Evolutionary conservation across 2,113 vertebrate genomes (phyloP), one percentile per base, ranked within the genome.

Genomic region (Leucopternis melanops): DNA sequence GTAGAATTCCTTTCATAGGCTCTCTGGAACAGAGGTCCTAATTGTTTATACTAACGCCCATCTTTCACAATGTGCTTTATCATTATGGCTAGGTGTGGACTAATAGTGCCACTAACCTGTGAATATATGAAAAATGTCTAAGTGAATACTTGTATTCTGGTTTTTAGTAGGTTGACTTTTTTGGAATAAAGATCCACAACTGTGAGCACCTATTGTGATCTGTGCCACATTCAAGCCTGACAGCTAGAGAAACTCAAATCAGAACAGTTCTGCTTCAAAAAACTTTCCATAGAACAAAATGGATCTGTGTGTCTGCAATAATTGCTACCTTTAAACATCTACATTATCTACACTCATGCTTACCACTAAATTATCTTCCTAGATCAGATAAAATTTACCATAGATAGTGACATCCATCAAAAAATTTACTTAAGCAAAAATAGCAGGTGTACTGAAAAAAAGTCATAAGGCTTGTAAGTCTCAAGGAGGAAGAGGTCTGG

Each of bases 141-240:
- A 71, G 61, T 5, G n/a, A 87, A 75, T 67, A 65, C 7, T 67
- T 93, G 9, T 25, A 7, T 72, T 75, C 54, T 79, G 22, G 6
- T 9, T 96, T 95, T 73, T 88, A 89, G 15, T 13, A 47, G 32
- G n/a, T 6, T 74, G 57, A 40, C 1, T 59, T 52, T 31, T 79
- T 54, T 78, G 1, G 7, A 96, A 96, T 97, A 97, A 97, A 97
- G 89, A 66, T 82, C 87, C 11, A n/a, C 10, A 91, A 42, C 38
- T 67, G 8, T 54, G 17, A 79, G 31, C 16, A 8, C 6, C 19
- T 85, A 1, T 50, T 93, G 67, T 91, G 34, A 40, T 67, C 23
- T 92, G 9, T 74, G 17, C 23, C 36, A 29, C 8, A 15, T 44
- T 67, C 31, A 47, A 93, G 19, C 8, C 23, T 83, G 52, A 7